Conservation (phyloP, 2,113 vertebrate genomes). For the Conger conger region DNA sequence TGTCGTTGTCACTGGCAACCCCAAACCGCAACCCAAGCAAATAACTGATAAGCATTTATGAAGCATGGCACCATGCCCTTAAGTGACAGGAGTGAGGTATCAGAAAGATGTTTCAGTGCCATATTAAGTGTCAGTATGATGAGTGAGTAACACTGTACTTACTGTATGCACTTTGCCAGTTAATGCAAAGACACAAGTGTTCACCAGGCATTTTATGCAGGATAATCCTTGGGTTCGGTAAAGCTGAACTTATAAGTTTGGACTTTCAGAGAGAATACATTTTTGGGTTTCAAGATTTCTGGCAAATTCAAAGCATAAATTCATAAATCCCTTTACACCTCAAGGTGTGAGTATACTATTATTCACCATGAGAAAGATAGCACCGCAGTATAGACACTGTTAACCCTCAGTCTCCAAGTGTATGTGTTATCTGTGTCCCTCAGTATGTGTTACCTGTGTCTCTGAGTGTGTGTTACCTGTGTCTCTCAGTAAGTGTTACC, state of each 20-base stretch:
- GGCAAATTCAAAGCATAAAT: not conserved
- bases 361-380: no score
- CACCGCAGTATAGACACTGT: no score
- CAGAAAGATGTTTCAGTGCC: not conserved
- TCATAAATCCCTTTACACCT: no score
- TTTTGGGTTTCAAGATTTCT: no score
- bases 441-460: no score
- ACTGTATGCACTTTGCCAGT: not conserved
- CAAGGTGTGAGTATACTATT: no score
- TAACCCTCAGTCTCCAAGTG: no score
- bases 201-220: not conserved
- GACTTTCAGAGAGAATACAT: no score
- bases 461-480: no score
- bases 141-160: not conserved
- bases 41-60: not conserved
- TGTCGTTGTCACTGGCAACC: not conserved
- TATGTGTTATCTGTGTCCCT: no score
- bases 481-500: no score
- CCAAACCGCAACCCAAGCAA: not conserved
- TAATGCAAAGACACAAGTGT: not conserved
- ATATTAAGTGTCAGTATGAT: not conserved
- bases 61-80: not conserved
- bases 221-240: not conserved
- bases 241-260: slow-evolving; percentile 18
- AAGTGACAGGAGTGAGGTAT: no score